Base-by-base conservation (phyloP, 2,888 invertebrate species). In the Caenorhabditis plicata region DNA sequence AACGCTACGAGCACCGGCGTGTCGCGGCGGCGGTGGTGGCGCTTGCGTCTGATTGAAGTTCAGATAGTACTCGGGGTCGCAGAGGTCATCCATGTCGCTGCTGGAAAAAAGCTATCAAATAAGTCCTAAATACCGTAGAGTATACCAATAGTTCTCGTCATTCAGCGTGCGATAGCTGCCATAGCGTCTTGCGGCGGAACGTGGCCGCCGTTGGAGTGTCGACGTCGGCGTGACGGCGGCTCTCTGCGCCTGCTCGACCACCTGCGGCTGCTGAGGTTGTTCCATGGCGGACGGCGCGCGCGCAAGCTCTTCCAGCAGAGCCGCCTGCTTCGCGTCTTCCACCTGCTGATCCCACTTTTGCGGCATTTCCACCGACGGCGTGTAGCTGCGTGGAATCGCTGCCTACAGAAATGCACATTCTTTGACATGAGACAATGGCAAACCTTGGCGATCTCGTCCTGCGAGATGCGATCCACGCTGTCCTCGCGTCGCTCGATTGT, bases 1-100 rank as follows among this genome's bases (percentile, higher is more conserved):
- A 8, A 65, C 75, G 41, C 73, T 73, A 51, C 67, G 65, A 3
- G 72, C 64, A 15, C 64, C 71, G 9, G 61, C 58, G 42, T 60
- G 64, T 22, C 52, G 39, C 35, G 69, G 68, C 20, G 67, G 56
- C 11, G 61, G 50, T 7, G 45, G 53, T 25, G 61, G 60, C 4
- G 45, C 20, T 8, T 61, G 33, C 8, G 41, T 41, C 15, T 39
- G 56, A 20, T 65, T 64, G 54, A 72, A 75, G 43, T 72, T 77
- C 36, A 80, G 47, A 50, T 80, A 80, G 54, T 75, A 80, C 27
- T 80, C 76, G 0, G 80, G 80, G 48, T 80, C 78, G 51, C 78
- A 76, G 39, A 80, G 55, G 15, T 77, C 75, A 64, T 80, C 80
- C 77, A 80, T 76, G 41, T 77, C 80, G 39, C 67, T 71, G 45